Base-by-base conservation (phyloP, 2,888 invertebrate genomes). In the Agrotis segetum region DNA sequence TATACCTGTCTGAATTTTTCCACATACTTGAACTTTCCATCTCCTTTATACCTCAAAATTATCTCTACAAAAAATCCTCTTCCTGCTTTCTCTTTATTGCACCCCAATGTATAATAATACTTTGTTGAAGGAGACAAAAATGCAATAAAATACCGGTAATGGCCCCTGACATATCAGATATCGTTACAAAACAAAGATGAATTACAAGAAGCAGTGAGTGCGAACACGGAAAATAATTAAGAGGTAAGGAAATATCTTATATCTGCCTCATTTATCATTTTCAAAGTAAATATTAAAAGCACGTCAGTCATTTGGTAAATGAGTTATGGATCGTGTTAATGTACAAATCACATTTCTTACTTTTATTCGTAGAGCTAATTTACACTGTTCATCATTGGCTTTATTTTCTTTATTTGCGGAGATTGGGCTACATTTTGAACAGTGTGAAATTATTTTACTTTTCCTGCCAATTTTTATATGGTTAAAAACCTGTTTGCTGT, bases 201-300 rank as follows among this genome's bases (percentile, higher is more conserved):
- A 79, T 79, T 69, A 70, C 66, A 59, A 60, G 44, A 52, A 74
- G 58, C 65, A 60, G 61, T 21, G 52, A 71, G 46, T 49, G 67
- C 53, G 60, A 67, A 76, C 67, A 61, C 67, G 21, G 49, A 49
- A 44, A 73, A 77, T 62, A 74, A 67, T 53, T 67, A 66, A 74
- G 59, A 74, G 44, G 53, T 71, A 71, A 60, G 66, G 69, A 76
- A 74, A 82, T 62, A 65, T 62, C 67, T 67, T 65, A 62, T 56
- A 74, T 79, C 69, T 67, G 62, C 11, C 70, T 80, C 83, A 82
- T 83, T 83, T 82, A 82, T 83, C 85, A 82, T 78, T 65, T 71
- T 63, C 71, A 68, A 66, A 69, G 72, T 72, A 64, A 82, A 79
- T 82, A 79, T 74, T 70, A 71, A 74, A 82, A 71, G 59, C 59